Percentiles rank a stretch among this genome's conserved stretches.
These are phyloP conservation scores for Perithous albicinctus DNA, from an alignment of 2,888 invertebrate species.

Conservation along the genomic window DNA sequence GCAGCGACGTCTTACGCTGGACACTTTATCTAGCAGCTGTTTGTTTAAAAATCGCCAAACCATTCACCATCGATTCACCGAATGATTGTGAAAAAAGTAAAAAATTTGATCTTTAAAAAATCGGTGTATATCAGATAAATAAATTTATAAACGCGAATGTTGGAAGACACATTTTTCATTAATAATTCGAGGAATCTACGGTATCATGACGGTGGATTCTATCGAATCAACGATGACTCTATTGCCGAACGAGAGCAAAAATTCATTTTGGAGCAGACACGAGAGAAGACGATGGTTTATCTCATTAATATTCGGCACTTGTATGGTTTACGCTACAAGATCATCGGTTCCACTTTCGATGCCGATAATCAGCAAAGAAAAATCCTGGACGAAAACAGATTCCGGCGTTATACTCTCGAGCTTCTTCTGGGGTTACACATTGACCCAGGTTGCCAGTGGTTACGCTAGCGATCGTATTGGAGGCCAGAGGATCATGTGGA, in stretches of 20 bases:
- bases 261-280: constrained; percentile 79
- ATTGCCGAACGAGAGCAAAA: constrained; percentile 66
- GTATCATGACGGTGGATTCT: constrained; percentile 55
- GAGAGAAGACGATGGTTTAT: constrained; percentile 87
- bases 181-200: constrained; percentile 11
- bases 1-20: not conserved
- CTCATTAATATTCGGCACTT: constrained; percentile 88
- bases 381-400: constrained; percentile 89
- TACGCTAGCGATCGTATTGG: constrained; percentile 88
- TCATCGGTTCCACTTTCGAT: constrained; percentile 89
- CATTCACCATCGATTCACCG: too few species aligned
- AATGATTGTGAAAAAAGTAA: not conserved
- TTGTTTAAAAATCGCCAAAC: not conserved
- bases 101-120: not conserved
- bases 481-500: constrained; percentile 88
- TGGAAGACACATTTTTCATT: constrained; percentile 21
- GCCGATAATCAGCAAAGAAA: constrained; percentile 88
- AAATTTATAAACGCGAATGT: constrained; percentile 34
- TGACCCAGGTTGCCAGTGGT: constrained; percentile 88
- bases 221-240: constrained; percentile 48
- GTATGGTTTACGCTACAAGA: constrained; percentile 88
- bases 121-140: not conserved
- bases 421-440: constrained; percentile 91
- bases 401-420: constrained; percentile 89
- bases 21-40: constrained; percentile 6